These are phyloP conservation scores for Semicossyphus pulcher DNA, from an alignment of 2,113 vertebrate genomes.

Conservation along the genomic window DNA sequence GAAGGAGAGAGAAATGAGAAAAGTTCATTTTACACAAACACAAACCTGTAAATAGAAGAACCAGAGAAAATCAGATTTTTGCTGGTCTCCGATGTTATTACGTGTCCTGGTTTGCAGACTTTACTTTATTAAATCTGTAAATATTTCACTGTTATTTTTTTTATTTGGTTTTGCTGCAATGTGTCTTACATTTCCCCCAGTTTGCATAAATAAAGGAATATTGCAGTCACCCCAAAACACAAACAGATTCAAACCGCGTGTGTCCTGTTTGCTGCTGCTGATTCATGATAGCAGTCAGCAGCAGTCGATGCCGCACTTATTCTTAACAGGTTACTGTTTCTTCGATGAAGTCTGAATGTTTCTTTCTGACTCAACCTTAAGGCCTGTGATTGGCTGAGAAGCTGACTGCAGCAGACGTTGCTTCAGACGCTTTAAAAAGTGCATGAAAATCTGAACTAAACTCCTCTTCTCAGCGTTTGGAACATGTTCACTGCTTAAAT, in stretches of 20 bases:
- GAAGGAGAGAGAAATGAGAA: too few relatives aligned
- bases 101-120: background rate
- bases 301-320: background rate
- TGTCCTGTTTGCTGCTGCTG: constrained; percentile 4
- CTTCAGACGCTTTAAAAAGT: too few relatives aligned
- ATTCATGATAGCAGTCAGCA: constrained; percentile 5
- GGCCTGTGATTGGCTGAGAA: constrained; percentile 4
- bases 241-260: constrained; percentile 8
- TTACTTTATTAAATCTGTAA: background rate
- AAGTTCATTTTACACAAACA: too few relatives aligned
- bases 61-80: too few relatives aligned
- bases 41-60: too few relatives aligned
- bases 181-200: background rate
- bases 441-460: background rate
- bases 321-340: background rate
- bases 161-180: too few relatives aligned
- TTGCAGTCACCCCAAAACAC: constrained; percentile 1
- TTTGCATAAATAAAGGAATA: background rate
- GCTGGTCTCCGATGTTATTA: too few relatives aligned
- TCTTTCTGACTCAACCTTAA: constrained; percentile 9
- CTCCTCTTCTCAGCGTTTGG: too few relatives aligned
- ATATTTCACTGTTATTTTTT: background rate
- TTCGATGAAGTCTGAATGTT: background rate
- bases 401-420: constrained; percentile 12
- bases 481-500: too few relatives aligned